Percentiles rank a stretch among this genome's conserved stretches.
Evolutionary conservation across 2,797 vertebrate species (phyloP).

Genomic region (Alca torda): DNA sequence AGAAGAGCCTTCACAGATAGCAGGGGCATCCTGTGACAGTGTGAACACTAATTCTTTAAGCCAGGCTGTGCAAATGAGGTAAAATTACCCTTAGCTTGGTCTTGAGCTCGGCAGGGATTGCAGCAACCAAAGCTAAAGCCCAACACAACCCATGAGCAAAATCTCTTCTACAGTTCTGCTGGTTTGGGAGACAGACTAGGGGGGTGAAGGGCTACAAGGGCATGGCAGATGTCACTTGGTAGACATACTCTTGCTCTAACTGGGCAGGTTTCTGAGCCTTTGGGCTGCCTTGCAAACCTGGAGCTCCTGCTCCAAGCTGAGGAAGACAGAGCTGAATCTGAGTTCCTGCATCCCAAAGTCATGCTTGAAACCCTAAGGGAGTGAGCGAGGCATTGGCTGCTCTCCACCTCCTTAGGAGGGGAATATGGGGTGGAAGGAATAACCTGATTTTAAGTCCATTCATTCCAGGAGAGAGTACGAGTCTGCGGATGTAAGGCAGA

Average conservation of each 20-base stretch:
- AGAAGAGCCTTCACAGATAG: neutral
- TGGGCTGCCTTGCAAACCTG: neutral
- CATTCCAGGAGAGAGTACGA: rapidly evolving
- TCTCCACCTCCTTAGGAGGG: neutral
- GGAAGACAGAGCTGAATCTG: neutral
- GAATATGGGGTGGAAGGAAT: neutral
- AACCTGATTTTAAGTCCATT: neutral
- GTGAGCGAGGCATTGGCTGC: neutral
- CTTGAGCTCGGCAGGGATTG: neutral
- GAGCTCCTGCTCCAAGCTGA: neutral
- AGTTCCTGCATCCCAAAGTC: neutral
- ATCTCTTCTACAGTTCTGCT: neutral
- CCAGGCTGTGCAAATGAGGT: neutral
- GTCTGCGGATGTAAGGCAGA: neutral
- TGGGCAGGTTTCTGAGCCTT: neutral
- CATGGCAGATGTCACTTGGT: neutral
- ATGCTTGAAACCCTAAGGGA: neutral
- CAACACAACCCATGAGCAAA: neutral
- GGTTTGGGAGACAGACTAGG: neutral
- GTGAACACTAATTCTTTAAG: neutral
- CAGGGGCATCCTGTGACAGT: neutral
- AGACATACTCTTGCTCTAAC: neutral
- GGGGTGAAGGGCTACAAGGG: neutral
- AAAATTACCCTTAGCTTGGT: neutral
- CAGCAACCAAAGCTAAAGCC: neutral